These are phyloP conservation scores for Lophotis ruficrista DNA, from an alignment of 2,113 vertebrate genomes.

Conservation along the genomic window DNA sequence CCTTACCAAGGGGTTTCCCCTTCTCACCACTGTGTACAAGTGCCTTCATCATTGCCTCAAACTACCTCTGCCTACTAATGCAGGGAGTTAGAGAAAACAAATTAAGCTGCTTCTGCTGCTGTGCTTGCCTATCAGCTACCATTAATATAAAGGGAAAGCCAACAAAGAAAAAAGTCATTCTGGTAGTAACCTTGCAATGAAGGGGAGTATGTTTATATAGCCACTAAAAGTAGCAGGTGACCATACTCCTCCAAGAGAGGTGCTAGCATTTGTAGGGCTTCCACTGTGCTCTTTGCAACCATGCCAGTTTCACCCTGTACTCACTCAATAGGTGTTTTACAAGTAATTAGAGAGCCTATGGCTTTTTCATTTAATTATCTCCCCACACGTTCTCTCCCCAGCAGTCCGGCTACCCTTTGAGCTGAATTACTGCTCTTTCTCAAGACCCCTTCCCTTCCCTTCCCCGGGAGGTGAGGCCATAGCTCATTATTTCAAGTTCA, in stretches of 20 bases:
- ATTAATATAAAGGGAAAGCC: background rate
- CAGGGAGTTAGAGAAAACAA: background rate
- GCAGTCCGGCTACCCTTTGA: background rate
- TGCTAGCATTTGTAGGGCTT: background rate
- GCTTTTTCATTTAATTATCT: background rate
- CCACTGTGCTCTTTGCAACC: background rate
- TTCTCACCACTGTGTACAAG: background rate
- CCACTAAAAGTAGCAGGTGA: background rate
- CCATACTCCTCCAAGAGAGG: background rate
- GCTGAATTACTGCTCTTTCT: background rate
- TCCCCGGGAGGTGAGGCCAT: background rate
- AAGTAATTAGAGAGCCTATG: background rate
- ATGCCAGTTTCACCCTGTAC: background rate
- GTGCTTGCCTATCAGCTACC: background rate
- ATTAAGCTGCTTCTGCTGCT: background rate
- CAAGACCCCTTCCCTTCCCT: background rate
- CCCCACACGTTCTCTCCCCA: background rate
- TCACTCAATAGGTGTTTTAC: background rate
- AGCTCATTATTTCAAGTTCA: background rate
- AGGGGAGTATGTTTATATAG: background rate
- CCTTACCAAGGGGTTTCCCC: background rate
- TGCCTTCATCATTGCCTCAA: background rate
- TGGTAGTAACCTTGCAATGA: background rate
- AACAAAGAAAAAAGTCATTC: background rate
- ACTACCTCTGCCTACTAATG: background rate